Base-by-base conservation (phyloP, 1,140 invertebrate genomes). In the Bombus cullumanus region DNA sequence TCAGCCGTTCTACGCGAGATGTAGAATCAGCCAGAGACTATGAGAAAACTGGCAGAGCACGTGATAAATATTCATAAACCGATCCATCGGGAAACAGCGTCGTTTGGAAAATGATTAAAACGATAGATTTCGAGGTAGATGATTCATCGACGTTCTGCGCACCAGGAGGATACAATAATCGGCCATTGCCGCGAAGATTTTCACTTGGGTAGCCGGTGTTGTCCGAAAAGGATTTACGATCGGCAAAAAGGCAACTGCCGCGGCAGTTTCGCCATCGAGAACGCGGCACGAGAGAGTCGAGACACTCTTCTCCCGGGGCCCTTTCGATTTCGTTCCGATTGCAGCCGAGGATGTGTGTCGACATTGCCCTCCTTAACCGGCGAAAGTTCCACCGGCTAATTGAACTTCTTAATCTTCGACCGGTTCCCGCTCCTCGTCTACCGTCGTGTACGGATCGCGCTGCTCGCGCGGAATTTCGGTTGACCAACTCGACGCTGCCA, bases 261-360 rank as follows among this genome's bases (percentile, higher is more conserved):
- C 4, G 68, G 47, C 71, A 71, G 88, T 90, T 90, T 90, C 88
- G 86, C 88, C 87, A 90, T 89, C 81, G 82, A 8, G 31, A 84
- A 39, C 76, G 83, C n/a, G n/a, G 31, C 39, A 66, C 57, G 79
- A 83, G 85, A 84, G 87, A 89, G 81, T 78, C 87, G 78, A 53
- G 28, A 43, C 62, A n/a, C 79, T 85, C 68, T 72, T 79, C 68
- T 77, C 74, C 12, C 37, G 22, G n/a, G 74, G 85, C 87, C 85
- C 83, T 91, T 91, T 91, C 90, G 89, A 88, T 91, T 91, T 91
- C 89, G 81, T 91, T 91, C 85, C 77, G 87, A 87, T 84, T 79
- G 64, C 69, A 68, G 75, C 41, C 69, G 66, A 69, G 80, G 83
- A 79, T 62, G 77, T 77, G 80, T 81, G 75, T 83, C 87, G 84